These are phyloP conservation scores for Tetrao urogallus DNA, from an alignment of 2,113 vertebrate genomes.

Conservation along the genomic window DNA sequence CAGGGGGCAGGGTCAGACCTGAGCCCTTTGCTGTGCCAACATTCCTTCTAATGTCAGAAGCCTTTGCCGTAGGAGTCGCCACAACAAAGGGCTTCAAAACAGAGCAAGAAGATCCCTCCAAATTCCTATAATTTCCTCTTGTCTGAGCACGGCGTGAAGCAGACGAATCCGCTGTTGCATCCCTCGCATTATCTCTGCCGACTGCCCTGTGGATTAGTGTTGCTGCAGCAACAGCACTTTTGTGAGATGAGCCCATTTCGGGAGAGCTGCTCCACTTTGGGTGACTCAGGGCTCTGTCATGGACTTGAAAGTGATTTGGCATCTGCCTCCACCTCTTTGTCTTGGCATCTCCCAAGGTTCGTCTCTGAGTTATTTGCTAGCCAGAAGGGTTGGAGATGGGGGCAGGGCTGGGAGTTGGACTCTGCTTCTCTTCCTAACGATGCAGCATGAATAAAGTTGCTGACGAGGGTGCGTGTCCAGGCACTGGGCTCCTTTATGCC, in stretches of 20 bases:
- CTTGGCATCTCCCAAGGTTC: neutral
- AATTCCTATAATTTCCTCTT: neutral
- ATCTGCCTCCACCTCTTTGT: conserved; percentile 25
- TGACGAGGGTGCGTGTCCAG: neutral
- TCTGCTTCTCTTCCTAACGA: neutral
- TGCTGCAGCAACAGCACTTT: conserved; percentile 54
- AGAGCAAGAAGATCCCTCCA: neutral
- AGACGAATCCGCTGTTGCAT: neutral
- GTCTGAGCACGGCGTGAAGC: neutral
- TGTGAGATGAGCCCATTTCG: neutral
- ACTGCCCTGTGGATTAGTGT: neutral
- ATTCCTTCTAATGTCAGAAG: neutral
- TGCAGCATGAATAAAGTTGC: neutral
- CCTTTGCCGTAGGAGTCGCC: neutral
- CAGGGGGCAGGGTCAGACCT: neutral
- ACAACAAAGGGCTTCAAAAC: neutral
- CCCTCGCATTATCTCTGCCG: neutral
- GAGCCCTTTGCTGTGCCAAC: fast-evolving
- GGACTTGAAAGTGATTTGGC: conserved; percentile 24
- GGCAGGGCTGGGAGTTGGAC: neutral
- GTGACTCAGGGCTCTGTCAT: conserved; percentile 54
- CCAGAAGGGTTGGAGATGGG: neutral
- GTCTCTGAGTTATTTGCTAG: neutral
- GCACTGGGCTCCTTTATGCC: neutral
- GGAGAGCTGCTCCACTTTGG: conserved; percentile 16